These are phyloP conservation scores for Drosophila mercatorum DNA, from an alignment of 2,888 invertebrate species.

Conservation along the genomic window DNA sequence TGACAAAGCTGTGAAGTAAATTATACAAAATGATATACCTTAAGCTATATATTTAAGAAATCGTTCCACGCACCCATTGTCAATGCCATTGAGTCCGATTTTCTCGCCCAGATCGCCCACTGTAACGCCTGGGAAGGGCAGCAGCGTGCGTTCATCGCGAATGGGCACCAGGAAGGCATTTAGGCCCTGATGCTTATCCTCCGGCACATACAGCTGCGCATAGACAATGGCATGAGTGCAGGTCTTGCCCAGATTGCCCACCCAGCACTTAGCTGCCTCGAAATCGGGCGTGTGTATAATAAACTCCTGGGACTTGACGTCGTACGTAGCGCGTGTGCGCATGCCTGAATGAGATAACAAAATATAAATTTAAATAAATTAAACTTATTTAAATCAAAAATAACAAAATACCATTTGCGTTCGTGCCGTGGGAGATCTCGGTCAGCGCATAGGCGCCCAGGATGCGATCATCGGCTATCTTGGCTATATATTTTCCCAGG, in stretches of 20 bases:
- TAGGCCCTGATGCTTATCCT: conserved; percentile 92
- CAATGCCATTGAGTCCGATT: conserved; percentile 94
- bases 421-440: conserved; percentile 96
- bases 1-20: conserved; percentile 86
- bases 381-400: background rate
- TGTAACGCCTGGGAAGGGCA: conserved; percentile 90
- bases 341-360: conserved; percentile 86
- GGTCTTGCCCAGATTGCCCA: conserved; percentile 87
- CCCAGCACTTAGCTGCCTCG: conserved; percentile 94
- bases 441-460: conserved; percentile 93
- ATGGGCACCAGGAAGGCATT: conserved; percentile 96
- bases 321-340: conserved; percentile 93
- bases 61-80: conserved; percentile 90
- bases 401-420: conserved; percentile 85
- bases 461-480: conserved; percentile 84
- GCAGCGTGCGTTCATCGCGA: conserved; percentile 89
- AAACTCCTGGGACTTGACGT: conserved; percentile 89
- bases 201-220: conserved; percentile 93
- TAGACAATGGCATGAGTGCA: conserved; percentile 95
- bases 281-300: conserved; percentile 90
- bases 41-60: background rate
- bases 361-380: background rate
- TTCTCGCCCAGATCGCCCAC: conserved; percentile 98
- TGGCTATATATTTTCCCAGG: conserved; percentile 86
- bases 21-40: background rate